Base-by-base conservation (phyloP, 2,797 vertebrate species). In the Numenius phaeopus region DNA sequence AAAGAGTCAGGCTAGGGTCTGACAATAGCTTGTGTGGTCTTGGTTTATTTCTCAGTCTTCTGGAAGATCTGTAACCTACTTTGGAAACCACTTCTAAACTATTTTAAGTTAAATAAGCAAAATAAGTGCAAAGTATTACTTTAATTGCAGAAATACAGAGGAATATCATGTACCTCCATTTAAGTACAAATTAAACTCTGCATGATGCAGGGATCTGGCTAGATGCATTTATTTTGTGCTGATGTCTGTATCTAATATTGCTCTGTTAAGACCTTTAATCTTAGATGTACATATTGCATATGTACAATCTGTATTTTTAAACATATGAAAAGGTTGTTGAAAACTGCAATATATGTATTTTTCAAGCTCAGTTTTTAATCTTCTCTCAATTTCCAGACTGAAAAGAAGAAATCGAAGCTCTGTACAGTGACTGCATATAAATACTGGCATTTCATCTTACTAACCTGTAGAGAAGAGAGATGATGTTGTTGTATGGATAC, bases 41-140 rank as follows among this genome's bases (percentile, higher is more conserved):
- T 89, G 39, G 24, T 85, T 94, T 95, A 65, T 70, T 94, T 87
- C 71, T 75, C 23, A 83, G 1, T 92, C 67, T 93, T 87, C 30
- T 67, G 22, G 22, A 89, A 75, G 5, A 2, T 75, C 57, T 91
- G 69, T 75, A 87, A 72, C 50, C 61, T 81, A 39, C 50, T 94
- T 94, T 69, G 50, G 52, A 85, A 95, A 89, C 42, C 39, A 70
- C 30, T 94, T 90, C 57, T 59, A 47, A 42, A n/a, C 21, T 61
- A 79, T 66, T 92, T 91, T 75, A 84, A 85, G 34, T 75, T 87
- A 86, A 92, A 79, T 87, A 75, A 91, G 46, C 46, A 87, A 94
- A 85, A 62, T 24, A 93, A 61, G 14, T 87, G 75, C 49, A 34
- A 83, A 90, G 26, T 77, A 58, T 57, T 85, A n/a, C n/a, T 67